These are phyloP conservation scores for Microtus ochrogaster DNA, from an alignment of 2,113 vertebrate species.

Conservation along the genomic window DNA sequence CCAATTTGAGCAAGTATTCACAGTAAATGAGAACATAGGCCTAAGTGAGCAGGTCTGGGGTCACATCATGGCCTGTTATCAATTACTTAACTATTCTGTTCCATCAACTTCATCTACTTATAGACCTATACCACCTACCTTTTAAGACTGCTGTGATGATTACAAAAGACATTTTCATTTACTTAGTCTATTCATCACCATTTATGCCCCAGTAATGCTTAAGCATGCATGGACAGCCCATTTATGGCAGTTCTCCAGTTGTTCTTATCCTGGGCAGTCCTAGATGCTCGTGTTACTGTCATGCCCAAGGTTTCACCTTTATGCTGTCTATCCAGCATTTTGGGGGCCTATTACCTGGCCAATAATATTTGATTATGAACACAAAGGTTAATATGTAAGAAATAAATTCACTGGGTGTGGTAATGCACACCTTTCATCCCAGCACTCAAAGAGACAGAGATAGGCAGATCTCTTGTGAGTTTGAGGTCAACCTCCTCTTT, in stretches of 20 bases:
- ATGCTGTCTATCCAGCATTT: too few species aligned
- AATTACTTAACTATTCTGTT: constrained; percentile 50
- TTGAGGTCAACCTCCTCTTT: neutral
- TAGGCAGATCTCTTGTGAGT: neutral
- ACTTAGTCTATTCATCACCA: neutral
- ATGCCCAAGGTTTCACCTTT: too few species aligned
- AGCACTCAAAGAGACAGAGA: neutral
- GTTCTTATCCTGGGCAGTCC: too few species aligned
- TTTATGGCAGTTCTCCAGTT: too few species aligned
- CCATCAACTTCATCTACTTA: constrained; percentile 4
- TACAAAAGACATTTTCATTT: constrained; percentile 45
- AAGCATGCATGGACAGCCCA: too few species aligned
- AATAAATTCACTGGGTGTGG: neutral
- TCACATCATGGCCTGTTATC: neutral
- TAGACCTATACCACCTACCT: neutral
- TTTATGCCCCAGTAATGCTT: too few species aligned
- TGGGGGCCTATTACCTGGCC: neutral
- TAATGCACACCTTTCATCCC: neutral
- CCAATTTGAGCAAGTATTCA: neutral
- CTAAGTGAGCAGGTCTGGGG: neutral
- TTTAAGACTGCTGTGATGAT: neutral
- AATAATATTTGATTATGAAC: neutral
- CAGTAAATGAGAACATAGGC: neutral
- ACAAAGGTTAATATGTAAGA: neutral
- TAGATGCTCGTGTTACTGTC: too few species aligned